phyloP scores from a whole-genome alignment of 2,888 invertebrate genomes.

The Synergus umbraculus region DNA sequence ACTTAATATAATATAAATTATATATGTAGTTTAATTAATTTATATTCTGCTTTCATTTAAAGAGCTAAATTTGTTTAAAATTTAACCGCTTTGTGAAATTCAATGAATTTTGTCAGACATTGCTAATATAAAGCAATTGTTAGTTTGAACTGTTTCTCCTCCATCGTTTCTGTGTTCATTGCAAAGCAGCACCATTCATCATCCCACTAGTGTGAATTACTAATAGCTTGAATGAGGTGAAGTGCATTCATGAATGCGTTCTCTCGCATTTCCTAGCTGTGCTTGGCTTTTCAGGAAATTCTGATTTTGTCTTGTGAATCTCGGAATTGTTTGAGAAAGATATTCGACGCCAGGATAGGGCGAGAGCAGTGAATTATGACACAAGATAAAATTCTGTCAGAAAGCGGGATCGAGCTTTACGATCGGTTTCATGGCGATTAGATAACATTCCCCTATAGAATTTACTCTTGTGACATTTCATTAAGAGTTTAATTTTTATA shows the following conservation, averaged over 20 bases:
- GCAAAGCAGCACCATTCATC: constrained; percentile 24
- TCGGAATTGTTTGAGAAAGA: constrained; percentile 36
- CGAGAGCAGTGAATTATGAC: constrained; percentile 28
- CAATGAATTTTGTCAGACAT: constrained; percentile 10
- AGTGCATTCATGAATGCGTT: constrained; percentile 39
- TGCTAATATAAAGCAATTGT: constrained; percentile 28
- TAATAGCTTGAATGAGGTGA: constrained; percentile 38
- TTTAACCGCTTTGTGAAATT: neutral
- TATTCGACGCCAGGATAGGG: neutral
- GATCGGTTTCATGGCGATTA: constrained; percentile 31
- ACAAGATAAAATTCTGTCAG: constrained; percentile 34
- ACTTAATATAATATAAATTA: neutral
- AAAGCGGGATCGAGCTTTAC: constrained; percentile 17
- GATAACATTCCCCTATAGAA: constrained; percentile 9
- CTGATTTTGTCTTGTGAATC: constrained; percentile 39
- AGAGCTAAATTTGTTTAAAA: neutral
- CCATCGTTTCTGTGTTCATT: constrained; percentile 2
- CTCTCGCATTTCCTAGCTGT: constrained; percentile 27
- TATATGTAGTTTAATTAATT: neutral
- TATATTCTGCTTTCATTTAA: neutral
- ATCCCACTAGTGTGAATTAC: constrained; percentile 25
- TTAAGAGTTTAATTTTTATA: constrained; percentile 26
- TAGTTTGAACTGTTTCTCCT: constrained; percentile 31
- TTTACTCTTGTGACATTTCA: constrained; percentile 2
- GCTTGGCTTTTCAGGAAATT: constrained; percentile 32